Evolutionary conservation across 23 tunicate genomes (phyloP), one percentile per base, ranked within the genome.

Genomic region (Diplosoma virens): DNA sequence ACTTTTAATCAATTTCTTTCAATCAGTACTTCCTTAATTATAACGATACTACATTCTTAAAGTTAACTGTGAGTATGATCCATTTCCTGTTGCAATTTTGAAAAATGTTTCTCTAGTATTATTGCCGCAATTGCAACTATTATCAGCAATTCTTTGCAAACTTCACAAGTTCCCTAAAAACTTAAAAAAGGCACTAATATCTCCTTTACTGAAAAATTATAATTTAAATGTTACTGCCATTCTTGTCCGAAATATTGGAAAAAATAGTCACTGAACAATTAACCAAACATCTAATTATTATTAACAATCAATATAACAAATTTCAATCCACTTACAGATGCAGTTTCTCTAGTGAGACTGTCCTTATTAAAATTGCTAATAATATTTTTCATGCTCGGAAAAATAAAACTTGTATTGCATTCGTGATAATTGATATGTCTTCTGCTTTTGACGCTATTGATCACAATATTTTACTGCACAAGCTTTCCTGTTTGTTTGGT

Each of bases 381-480:
- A 5, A 55, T 18, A 9, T 55, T 9, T 25, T n/a, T 9, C 23
- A 55, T 9, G 23, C 61, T 55, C 61, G n/a, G 61, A 25, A 55
- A 4, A 55, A 11, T 5, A 55, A 55, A 55, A 9, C 25, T 55
- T 55, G n/a, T 55, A 55, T 25, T 9, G 61, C 61, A 9, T 18
- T 55, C 25, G 22, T 55, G 22, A 55, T 55, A 25, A 55, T 55
- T 55, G 61, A 55, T n/a, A 55, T 55, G 61, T 55, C 61, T 9
- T 11, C 61, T 55, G 61, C 61, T 55, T 55, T 55, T 55, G 17
- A 55, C 61, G 5, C 23, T 55, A 18, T n/a, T 9, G 61, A 55
- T 55, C 61, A 55, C 23, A 55, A 55, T 55, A 55, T 55, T n/a
- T 55, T 55, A 55, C 61, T 55, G 23, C 22, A 55, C 61, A 55